Evolutionary conservation across 2,797 vertebrate species (phyloP), one percentile per base, ranked within the genome.

Genomic region (Malacoraja senta): DNA sequence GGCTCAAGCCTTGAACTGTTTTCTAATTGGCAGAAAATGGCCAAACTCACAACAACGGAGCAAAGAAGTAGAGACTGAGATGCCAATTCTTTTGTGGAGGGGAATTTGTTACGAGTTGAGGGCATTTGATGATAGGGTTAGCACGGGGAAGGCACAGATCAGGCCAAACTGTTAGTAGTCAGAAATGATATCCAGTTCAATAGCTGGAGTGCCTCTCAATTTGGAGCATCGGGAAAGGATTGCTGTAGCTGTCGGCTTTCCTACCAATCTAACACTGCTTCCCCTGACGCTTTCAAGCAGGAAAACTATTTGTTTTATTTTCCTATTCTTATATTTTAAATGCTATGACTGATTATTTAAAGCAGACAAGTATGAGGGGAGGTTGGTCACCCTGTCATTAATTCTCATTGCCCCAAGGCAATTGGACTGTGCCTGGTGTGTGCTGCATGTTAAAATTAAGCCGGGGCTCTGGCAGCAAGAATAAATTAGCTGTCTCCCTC

Each of bases 371-470:
- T 13, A 74, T 26, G 35, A 44, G 38, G 12, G 12, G 13, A 29
- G 71, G 68, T 92, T 76, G 44, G 35, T 92, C 44, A 26, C 44
- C 38, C 44, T 35, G 38, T 92, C 65, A 58, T 76, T 92, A 76
- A 2, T 92, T 76, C 71, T 38, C 24, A 76, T 74, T 38, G 90
- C 90, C 72, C 44, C 68, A 92, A 71, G 71, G 90, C 90, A 58
- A 92, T 74, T 72, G 90, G 35, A 35, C 65, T 53, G 26, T 76
- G 38, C 21, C 38, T 17, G 90, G 9, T 76, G 71, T 53, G 44
- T n/a, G 12, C 90, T 29, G 38, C 71, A n/a, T 26, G 53, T 76
- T 92, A 68, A 65, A 92, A 92, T 92, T 92, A 92, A 76, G 71
- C 35, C 44, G 26, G 71, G 53, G 90, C 71, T 15, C 10, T 44